Evolutionary conservation across 2,113 vertebrate genomes (phyloP).

Genomic region (Nasalis larvatus): DNA sequence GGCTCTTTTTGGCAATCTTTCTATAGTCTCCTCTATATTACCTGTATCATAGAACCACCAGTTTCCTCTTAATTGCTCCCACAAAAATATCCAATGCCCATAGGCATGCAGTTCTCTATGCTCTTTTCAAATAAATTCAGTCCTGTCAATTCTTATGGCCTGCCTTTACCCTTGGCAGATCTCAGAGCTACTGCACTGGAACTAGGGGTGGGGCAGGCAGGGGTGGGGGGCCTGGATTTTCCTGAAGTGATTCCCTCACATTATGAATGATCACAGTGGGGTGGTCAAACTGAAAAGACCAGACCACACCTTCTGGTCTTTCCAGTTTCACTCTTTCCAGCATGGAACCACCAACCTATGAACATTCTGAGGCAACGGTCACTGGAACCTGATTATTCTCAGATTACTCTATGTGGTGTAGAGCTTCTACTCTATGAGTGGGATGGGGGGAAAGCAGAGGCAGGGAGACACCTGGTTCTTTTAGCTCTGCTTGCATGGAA

Average conservation of each 20-base stretch:
- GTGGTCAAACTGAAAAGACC: no score
- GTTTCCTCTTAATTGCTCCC: background rate
- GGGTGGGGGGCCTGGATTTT: background rate
- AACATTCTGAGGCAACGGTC: background rate
- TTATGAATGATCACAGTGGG: background rate
- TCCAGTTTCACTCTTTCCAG: background rate
- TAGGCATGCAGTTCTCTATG: background rate
- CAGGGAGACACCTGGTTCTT: background rate
- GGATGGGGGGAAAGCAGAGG: background rate
- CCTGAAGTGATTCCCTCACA: background rate
- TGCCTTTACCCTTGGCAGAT: background rate
- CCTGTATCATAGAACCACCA: background rate
- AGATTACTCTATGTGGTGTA: background rate
- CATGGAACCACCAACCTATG: background rate
- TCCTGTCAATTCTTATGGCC: background rate
- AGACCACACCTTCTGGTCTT: background rate
- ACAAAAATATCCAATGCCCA: background rate
- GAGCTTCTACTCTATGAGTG: background rate
- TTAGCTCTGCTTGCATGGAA: background rate
- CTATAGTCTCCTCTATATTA: background rate
- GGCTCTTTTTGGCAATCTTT: background rate
- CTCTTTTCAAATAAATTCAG: slow-evolving; percentile 4
- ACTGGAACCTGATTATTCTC: background rate
- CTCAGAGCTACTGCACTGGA: background rate
- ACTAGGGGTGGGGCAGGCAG: no score